phyloP scores from a whole-genome alignment of 2,113 vertebrate species.

The Ceratotherium simum region DNA sequence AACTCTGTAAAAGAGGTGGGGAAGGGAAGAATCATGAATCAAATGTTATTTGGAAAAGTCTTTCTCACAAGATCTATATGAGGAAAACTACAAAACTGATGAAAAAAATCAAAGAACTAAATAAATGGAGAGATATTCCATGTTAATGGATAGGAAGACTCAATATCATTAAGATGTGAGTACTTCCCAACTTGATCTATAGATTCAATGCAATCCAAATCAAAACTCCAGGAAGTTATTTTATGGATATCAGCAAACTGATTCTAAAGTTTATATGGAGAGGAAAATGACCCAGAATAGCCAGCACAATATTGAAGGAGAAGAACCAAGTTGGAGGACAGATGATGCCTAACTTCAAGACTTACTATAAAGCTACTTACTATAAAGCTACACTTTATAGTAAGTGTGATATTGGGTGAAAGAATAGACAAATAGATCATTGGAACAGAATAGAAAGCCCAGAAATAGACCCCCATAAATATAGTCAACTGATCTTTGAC shows the following conservation, averaged over 20 bases:
- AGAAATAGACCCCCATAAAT: neutral
- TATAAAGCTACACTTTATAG: no score
- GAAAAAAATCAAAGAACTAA: neutral
- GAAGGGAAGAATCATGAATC: neutral
- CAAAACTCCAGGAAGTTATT: neutral
- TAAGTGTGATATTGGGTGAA: neutral
- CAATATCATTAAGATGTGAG: neutral
- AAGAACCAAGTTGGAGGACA: neutral
- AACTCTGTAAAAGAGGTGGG: neutral
- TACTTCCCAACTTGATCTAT: neutral
- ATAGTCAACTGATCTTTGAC: neutral
- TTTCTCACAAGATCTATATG: neutral
- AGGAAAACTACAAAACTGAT: slow-evolving; percentile 5
- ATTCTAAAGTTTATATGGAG: neutral
- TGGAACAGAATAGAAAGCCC: neutral
- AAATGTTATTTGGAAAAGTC: slow-evolving; percentile 5
- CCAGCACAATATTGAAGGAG: neutral
- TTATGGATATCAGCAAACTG: neutral
- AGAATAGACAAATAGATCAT: neutral
- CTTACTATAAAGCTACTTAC: neutral
- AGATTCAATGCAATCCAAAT: neutral
- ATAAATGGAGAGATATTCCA: neutral
- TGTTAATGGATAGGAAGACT: neutral
- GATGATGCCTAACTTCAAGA: neutral
- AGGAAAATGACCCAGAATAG: neutral